Percentiles rank a stretch among this genome's conserved stretches.
Conservation (phyloP, 2,888 invertebrate species). For the Sylvicola cinctus region DNA sequence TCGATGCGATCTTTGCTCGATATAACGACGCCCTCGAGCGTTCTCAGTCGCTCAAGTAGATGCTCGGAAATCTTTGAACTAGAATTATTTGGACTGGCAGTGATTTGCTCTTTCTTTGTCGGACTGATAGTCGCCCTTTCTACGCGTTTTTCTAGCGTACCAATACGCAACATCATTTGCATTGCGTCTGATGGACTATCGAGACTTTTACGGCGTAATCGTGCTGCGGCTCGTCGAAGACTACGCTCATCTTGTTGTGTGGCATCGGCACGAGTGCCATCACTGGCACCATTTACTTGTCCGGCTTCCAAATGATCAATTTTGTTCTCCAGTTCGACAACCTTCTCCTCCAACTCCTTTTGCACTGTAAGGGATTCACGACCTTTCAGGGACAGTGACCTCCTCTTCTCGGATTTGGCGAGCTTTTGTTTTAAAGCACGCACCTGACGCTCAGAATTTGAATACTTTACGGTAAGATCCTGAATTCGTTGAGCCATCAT, state of each 20-base stretch:
- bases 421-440: conserved; percentile 59
- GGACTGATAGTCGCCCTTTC: conserved; percentile 30
- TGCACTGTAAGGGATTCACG: conserved; percentile 60
- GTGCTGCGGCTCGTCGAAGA: conserved; percentile 19
- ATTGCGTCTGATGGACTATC: conserved; percentile 65
- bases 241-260: conserved; percentile 22
- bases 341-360: conserved; percentile 68
- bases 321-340: conserved; percentile 60
- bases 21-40: conserved; percentile 37
- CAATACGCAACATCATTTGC: conserved; percentile 56
- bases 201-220: conserved; percentile 47
- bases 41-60: conserved; percentile 34
- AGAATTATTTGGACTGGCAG: conserved; percentile 6
- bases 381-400: conserved; percentile 66
- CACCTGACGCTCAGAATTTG: conserved; percentile 62
- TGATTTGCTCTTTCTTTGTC: not conserved
- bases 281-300: conserved; percentile 11
- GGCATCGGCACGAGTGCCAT: conserved; percentile 10
- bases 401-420: conserved; percentile 55
- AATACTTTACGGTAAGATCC: conserved; percentile 62
- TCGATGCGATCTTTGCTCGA: conserved; percentile 44
- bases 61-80: conserved; percentile 30
- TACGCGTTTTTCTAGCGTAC: conserved; percentile 57
- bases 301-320: conserved; percentile 41
- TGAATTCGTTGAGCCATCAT: conserved; percentile 67